A percentile compares a stretch with the other conserved stretches of the same genome.
These are phyloP conservation scores for Xestia xanthographa DNA, from an alignment of 2,888 invertebrate genomes.

Conservation along the genomic window DNA sequence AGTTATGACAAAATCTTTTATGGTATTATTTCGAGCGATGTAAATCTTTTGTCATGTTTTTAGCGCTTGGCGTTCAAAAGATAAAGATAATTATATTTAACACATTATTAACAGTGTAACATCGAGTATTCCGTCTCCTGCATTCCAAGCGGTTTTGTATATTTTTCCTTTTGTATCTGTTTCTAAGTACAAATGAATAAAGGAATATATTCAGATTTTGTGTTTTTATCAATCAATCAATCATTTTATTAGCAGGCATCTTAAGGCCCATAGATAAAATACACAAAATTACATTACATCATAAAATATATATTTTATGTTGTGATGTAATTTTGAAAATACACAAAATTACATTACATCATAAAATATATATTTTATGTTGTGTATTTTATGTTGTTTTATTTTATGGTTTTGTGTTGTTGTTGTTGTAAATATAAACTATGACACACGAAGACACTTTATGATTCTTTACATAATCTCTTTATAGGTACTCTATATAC, in stretches of 20 bases:
- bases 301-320: too few relatives aligned
- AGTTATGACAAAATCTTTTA: slow-evolving; percentile 3
- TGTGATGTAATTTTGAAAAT: too few relatives aligned
- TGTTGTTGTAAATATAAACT: too few relatives aligned
- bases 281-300: too few relatives aligned
- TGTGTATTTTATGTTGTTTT: too few relatives aligned
- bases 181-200: slow-evolving; percentile 86
- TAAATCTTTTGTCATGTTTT: slow-evolving; percentile 26
- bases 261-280: too few relatives aligned
- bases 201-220: slow-evolving; percentile 80
- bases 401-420: too few relatives aligned
- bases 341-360: too few relatives aligned
- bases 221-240: too few relatives aligned
- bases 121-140: slow-evolving; percentile 84
- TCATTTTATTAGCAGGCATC: too few relatives aligned
- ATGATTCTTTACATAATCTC: not conserved
- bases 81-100: slow-evolving; percentile 66
- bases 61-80: slow-evolving; percentile 55
- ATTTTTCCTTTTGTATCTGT: slow-evolving; percentile 72
- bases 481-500: not conserved
- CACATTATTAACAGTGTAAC: slow-evolving; percentile 81
- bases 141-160: slow-evolving; percentile 82
- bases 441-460: too few relatives aligned
- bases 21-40: not conserved
- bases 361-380: too few relatives aligned